phyloP scores from a whole-genome alignment of 2,797 vertebrate genomes.

The Bradypodion ventrale region DNA sequence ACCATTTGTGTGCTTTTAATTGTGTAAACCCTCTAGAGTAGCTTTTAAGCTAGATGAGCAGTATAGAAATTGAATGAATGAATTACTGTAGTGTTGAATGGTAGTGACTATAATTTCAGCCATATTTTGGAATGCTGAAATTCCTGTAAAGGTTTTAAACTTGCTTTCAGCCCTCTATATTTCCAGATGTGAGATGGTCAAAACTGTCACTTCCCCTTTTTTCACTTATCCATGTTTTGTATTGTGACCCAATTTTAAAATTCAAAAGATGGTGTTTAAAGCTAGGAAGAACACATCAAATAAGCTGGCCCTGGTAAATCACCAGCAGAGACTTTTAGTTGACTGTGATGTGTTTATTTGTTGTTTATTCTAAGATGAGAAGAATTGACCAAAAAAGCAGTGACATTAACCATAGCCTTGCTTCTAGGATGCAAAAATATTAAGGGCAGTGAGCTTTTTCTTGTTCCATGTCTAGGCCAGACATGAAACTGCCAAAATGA shows the following conservation, averaged over 20 bases:
- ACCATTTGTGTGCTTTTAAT: too few relatives aligned
- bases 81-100: too few relatives aligned
- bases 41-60: too few relatives aligned
- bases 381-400: background rate
- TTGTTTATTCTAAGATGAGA: background rate
- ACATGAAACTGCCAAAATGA: too few relatives aligned
- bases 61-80: too few relatives aligned
- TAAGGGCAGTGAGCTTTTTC: background rate
- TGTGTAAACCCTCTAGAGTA: too few relatives aligned
- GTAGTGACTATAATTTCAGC: background rate
- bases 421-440: background rate
- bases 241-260: background rate
- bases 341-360: background rate
- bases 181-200: background rate
- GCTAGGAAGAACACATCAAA: background rate
- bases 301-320: background rate
- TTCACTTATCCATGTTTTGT: background rate
- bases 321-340: background rate
- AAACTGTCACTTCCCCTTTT: background rate
- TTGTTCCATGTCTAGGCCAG: too few relatives aligned
- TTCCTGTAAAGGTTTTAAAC: background rate
- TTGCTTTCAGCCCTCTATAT: background rate
- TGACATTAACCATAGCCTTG: background rate
- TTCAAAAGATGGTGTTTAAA: background rate
- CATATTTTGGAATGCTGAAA: background rate